These are phyloP conservation scores for Listrodromus nycthemerus DNA, from an alignment of 2,888 invertebrate genomes.

Conservation along the genomic window DNA sequence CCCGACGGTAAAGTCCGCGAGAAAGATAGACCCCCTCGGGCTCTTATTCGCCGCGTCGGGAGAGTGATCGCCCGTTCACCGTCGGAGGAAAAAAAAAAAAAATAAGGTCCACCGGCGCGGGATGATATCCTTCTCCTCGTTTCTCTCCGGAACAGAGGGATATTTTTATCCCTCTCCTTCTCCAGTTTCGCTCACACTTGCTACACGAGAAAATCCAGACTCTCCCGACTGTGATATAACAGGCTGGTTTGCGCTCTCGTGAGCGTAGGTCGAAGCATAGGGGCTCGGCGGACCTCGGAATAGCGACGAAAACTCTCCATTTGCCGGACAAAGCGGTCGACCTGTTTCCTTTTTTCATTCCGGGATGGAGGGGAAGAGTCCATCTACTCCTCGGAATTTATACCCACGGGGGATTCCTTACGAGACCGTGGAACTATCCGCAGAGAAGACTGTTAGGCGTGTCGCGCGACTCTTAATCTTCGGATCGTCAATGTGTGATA, in stretches of 20 bases:
- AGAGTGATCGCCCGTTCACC: conserved; percentile 64
- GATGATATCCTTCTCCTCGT: conserved; percentile 29
- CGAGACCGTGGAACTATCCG: conserved; percentile 34
- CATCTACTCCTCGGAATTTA: conserved; percentile 36
- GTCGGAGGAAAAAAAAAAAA: conserved; percentile 72
- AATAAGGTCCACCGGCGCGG: conserved; percentile 75
- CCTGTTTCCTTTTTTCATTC: conserved; percentile 50
- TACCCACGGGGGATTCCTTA: conserved; percentile 42
- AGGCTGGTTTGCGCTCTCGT: conserved; percentile 25
- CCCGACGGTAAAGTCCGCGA: conserved; percentile 58
- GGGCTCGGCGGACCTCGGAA: conserved; percentile 60
- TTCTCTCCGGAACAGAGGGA: not conserved
- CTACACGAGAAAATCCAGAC: conserved; percentile 71
- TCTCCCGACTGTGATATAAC: conserved; percentile 50
- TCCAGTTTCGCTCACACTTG: conserved; percentile 24
- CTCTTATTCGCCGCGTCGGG: conserved; percentile 63
- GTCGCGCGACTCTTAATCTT: not conserved
- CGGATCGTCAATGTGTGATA: not conserved
- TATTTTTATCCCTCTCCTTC: not conserved
- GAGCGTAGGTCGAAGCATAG: conserved; percentile 26
- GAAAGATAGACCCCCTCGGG: conserved; percentile 59
- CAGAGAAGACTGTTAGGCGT: not conserved
- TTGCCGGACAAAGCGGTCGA: conserved; percentile 77
- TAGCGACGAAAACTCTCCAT: conserved; percentile 79
- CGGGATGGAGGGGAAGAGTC: conserved; percentile 35